Evolutionary conservation across 2,113 vertebrate species (phyloP), one percentile per base, ranked within the genome.

Genomic region (Nycticorax nycticorax): DNA sequence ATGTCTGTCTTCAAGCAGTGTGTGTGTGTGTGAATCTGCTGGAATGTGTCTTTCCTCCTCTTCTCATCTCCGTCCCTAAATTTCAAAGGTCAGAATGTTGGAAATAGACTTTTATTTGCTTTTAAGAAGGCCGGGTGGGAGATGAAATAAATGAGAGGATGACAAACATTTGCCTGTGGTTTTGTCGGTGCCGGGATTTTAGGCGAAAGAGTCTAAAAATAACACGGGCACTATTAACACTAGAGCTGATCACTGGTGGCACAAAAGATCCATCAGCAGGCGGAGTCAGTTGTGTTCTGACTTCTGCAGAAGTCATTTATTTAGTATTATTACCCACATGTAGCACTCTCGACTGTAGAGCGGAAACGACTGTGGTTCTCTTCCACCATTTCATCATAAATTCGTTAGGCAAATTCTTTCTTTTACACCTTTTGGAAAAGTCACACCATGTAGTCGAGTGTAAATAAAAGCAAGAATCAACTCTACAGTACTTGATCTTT

Each of bases 391-490:
- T 89, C 86, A 92, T 73, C 89, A 33, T 50, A 39, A 85, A 33
- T 55, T 67, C 14, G 0, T 45, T 79, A 62, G 62, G 68, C 68
- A 83, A 67, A 89, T 43, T 84, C 89, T 94, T 95, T 32, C 57
- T 69, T 87, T 95, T 86, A 68, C 83, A 55, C 83, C 72, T 93
- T 64, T 89, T 59, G 73, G 77, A 84, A 52, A 90, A 93, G 89
- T 92, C 92, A 39, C 84, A 60, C 87, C 50, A 4, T 3, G 37
- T 69, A 50, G 41, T 35, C 13, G 75, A 79, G 76, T 24, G 48
- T 94, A 87, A 93, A 88, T 95, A 86, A 93, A 96, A 94, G 92
- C 81, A 96, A 91, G 59, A 97, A 96, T 47, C 90, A 63, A 32
- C 93, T 57, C 71, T 2, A 9, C 55, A 32, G 72, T 47, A 4